Evolutionary conservation across 2,888 invertebrate species (phyloP).

Genomic region (Cenopis cana): DNA sequence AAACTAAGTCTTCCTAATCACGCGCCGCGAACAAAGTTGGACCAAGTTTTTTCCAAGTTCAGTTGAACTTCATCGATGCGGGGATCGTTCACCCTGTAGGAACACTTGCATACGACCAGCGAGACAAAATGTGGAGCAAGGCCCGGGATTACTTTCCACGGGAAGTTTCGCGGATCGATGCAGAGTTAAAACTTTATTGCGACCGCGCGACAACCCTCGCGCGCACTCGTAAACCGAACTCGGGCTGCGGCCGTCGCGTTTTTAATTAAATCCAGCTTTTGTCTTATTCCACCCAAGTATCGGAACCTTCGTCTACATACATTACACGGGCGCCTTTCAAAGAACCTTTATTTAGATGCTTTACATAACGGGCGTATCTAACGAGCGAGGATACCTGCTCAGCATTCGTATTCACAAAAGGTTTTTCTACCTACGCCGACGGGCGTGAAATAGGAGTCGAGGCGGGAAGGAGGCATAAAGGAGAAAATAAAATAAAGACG

Average conservation of each 20-base stretch:
- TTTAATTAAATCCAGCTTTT: conserved; percentile 52
- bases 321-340: conserved; percentile 54
- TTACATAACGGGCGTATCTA: conserved; percentile 81
- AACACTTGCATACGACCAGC: conserved; percentile 83
- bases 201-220: conserved; percentile 62
- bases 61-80: conserved; percentile 83
- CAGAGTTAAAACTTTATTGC: conserved; percentile 79
- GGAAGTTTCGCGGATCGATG: conserved; percentile 82
- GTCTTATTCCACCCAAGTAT: conserved; percentile 27
- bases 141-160: conserved; percentile 80
- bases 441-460: conserved; percentile 84
- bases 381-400: conserved; percentile 82
- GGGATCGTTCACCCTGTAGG: conserved; percentile 82
- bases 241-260: conserved; percentile 51
- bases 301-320: conserved; percentile 45
- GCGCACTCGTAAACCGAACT: conserved; percentile 63
- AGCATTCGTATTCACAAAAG: conserved; percentile 84
- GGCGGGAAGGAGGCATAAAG: conserved; percentile 81
- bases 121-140: conserved; percentile 84
- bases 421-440: conserved; percentile 81
- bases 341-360: conserved; percentile 75
- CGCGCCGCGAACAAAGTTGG: conserved; percentile 81
- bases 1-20: conserved; percentile 85
- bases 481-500: conserved; percentile 85
- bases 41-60: conserved; percentile 83